Conservation (phyloP, 2,113 vertebrate species). For the Eidolon helvum region DNA sequence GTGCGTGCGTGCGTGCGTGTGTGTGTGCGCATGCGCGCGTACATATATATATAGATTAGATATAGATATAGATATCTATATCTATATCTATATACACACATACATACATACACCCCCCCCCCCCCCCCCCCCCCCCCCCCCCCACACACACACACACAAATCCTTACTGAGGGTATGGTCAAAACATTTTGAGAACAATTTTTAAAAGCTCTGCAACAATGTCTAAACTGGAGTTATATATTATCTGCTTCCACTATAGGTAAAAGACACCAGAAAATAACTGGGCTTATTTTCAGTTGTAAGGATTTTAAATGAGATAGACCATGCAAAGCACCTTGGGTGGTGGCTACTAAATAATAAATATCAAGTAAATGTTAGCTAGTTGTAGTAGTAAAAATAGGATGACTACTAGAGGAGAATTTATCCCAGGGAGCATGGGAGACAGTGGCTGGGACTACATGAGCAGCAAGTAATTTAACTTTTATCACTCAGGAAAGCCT, state of each 20-base stretch:
- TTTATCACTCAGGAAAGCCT: neutral
- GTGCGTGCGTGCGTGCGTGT: too few relatives aligned
- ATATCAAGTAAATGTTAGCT: neutral
- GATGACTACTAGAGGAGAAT: neutral
- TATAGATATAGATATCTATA: too few relatives aligned
- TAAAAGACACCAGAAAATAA: neutral
- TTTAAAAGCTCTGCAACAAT: neutral
- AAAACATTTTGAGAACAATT: neutral
- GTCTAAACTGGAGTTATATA: neutral
- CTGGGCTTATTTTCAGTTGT: neutral
- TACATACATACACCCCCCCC: too few relatives aligned
- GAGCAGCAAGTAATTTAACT: neutral
- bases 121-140: too few relatives aligned
- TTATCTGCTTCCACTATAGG: neutral
- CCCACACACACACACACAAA: neutral
- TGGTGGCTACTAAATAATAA: neutral
- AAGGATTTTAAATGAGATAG: neutral
- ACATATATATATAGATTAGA: too few relatives aligned
- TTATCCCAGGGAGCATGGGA: neutral
- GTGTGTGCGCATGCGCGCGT: too few relatives aligned
- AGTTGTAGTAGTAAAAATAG: neutral
- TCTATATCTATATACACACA: too few relatives aligned
- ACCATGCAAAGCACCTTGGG: neutral
- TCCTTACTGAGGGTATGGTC: neutral
- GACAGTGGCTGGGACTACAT: neutral